Evolutionary conservation across 2,113 vertebrate species (phyloP), one percentile per base, ranked within the genome.

Genomic region (Lates calcarifer): DNA sequence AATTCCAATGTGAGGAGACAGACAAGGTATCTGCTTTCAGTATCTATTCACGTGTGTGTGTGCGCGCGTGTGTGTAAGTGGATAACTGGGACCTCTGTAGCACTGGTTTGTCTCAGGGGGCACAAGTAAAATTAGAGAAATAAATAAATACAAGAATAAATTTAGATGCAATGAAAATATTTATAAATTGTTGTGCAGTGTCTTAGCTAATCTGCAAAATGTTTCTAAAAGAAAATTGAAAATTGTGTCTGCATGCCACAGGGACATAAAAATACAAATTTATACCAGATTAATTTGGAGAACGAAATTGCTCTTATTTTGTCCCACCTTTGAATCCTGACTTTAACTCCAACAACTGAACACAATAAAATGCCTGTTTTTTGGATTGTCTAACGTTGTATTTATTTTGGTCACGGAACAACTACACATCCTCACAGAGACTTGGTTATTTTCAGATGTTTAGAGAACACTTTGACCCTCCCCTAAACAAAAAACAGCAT

Each of bases 1-100:
- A 83, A 91, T 90, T 91, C 89, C 92, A 89, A 31, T 86, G 85
- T 84, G 88, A 71, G 70, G 66, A 91, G 82, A 89, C 87, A 81
- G 81, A 80, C 83, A 83, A 73, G 86, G 82, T 88, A 84, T 91
- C 86, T 15, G 33, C 45, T 91, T 85, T 81, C 85, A 67, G 70
- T 37, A 70, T 67, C 62, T 31, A 79, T 87, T 66, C 79, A 66
- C 39, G 29, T 78, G 77, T 90, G 51, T 81, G 53, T 66, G 17
- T 71, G 67, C 68, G 68, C 69, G 74, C 67, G 74, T 79, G 56
- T 49, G 74, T 73, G 8, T 65, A 60, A 71, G 75, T 78, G 51
- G 74, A 64, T 90, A 80, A 89, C 63, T 74, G 26, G 35, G 56
- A 74, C 80, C 9, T 75, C 45, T 64, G 31, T 33, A 39, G 39